Conservation (phyloP, 2,797 vertebrate species). For the Gila robusta region DNA sequence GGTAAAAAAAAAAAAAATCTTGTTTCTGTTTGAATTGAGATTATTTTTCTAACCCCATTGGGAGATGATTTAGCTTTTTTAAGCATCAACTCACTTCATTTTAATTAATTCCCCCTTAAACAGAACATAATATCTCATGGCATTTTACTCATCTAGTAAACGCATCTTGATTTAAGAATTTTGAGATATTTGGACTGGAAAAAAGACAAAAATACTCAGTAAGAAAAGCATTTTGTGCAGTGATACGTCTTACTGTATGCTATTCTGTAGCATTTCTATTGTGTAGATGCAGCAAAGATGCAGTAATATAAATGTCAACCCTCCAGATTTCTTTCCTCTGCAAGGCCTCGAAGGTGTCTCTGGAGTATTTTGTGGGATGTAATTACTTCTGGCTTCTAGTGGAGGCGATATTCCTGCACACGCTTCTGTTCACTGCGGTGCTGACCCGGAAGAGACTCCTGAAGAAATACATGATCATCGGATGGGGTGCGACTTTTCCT, state of each 20-base stretch:
- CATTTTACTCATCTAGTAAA: too few relatives aligned
- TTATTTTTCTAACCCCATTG: too few relatives aligned
- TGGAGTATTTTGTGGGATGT: slow-evolving; percentile 93
- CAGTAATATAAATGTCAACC: slow-evolving; percentile 16
- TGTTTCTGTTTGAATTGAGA: too few relatives aligned
- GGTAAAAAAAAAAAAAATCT: too few relatives aligned
- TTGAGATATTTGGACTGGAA: too few relatives aligned
- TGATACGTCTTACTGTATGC: not conserved
- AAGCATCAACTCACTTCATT: too few relatives aligned
- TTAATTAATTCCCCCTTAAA: too few relatives aligned
- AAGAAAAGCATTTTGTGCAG: too few relatives aligned
- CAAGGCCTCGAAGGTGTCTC: slow-evolving; percentile 84
- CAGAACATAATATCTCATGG: too few relatives aligned
- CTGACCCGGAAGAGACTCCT: slow-evolving; percentile 86
- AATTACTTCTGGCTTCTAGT: slow-evolving; percentile 95
- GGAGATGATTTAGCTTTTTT: too few relatives aligned
- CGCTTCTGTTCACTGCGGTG: slow-evolving; percentile 86
- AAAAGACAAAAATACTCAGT: too few relatives aligned
- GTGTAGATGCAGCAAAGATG: not conserved
- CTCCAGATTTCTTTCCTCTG: slow-evolving; percentile 83
- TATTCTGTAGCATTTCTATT: not conserved
- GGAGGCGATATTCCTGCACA: slow-evolving; percentile 93
- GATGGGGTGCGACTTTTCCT: slow-evolving; percentile 87
- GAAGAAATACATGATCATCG: slow-evolving; percentile 89
- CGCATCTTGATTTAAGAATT: too few relatives aligned